A percentile compares a stretch with the other conserved stretches of the same genome.
Conservation (phyloP, 2,113 vertebrate genomes). For the Saccopteryx bilineata region DNA sequence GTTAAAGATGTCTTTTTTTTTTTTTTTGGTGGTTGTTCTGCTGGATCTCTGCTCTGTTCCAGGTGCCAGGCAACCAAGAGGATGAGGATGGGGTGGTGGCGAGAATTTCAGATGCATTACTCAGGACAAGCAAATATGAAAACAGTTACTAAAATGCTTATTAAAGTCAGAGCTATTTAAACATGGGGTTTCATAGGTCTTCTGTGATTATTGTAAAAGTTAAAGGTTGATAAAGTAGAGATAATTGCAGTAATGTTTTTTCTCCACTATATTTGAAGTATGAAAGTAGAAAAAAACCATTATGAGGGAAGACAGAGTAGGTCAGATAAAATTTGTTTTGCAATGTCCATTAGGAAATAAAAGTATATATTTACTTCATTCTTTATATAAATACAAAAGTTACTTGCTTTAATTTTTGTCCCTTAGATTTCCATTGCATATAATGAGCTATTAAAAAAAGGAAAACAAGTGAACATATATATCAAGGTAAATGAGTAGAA, state of each 20-base stretch:
- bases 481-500: slow-evolving; percentile 22
- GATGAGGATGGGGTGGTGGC: background rate
- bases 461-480: slow-evolving; percentile 14
- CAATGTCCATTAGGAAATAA: background rate
- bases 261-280: background rate
- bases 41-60: slow-evolving; percentile 13
- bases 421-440: background rate
- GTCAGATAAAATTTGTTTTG: slow-evolving; percentile 9
- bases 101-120: slow-evolving; percentile 40
- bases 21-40: background rate
- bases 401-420: slow-evolving; percentile 8
- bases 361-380: background rate
- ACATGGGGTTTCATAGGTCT: background rate
- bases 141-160: slow-evolving; percentile 40
- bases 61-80: slow-evolving; percentile 68
- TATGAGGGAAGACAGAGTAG: background rate
- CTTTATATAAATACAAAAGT: background rate
- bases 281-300: background rate
- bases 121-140: slow-evolving; percentile 64
- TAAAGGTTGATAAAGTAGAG: background rate
- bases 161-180: slow-evolving; percentile 35
- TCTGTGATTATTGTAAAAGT: slow-evolving; percentile 54
- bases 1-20: background rate
- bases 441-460: background rate
- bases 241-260: background rate